phyloP scores from a whole-genome alignment of 2,888 invertebrate species.

The Aspidiotus destructor region DNA sequence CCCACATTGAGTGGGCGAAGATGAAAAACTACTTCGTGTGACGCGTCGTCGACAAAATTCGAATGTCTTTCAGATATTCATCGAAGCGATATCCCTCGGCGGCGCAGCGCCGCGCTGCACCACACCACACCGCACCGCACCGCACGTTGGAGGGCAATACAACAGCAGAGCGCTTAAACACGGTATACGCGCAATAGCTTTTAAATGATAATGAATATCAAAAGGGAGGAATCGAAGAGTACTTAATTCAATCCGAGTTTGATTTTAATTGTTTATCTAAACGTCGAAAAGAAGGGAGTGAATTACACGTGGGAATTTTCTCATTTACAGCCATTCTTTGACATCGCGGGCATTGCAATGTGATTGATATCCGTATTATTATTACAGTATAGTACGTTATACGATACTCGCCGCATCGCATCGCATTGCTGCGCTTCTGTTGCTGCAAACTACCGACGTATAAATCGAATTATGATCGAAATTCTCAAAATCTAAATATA shows the following conservation, averaged over 20 bases:
- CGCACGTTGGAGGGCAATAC: too few relatives aligned
- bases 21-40: neutral
- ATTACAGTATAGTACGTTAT: neutral
- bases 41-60: conserved; percentile 8
- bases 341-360: neutral
- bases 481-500: too few relatives aligned
- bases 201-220: conserved; percentile 25
- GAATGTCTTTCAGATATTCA: neutral
- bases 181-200: conserved; percentile 20
- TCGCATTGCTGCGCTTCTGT: too few relatives aligned
- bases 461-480: neutral
- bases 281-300: conserved; percentile 29
- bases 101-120: neutral
- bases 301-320: conserved; percentile 40
- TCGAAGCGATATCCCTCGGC: neutral
- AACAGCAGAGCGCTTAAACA: too few relatives aligned
- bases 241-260: conserved; percentile 37
- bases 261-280: conserved; percentile 37
- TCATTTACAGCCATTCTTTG: conserved; percentile 38
- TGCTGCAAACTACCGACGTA: too few relatives aligned
- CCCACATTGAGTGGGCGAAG: neutral
- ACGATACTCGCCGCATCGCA: too few relatives aligned
- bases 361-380: neutral
- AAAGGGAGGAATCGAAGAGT: conserved; percentile 22
- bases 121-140: too few relatives aligned